Base-by-base conservation (phyloP, 2,888 invertebrate species). In the Kryphioiulus occultus region DNA sequence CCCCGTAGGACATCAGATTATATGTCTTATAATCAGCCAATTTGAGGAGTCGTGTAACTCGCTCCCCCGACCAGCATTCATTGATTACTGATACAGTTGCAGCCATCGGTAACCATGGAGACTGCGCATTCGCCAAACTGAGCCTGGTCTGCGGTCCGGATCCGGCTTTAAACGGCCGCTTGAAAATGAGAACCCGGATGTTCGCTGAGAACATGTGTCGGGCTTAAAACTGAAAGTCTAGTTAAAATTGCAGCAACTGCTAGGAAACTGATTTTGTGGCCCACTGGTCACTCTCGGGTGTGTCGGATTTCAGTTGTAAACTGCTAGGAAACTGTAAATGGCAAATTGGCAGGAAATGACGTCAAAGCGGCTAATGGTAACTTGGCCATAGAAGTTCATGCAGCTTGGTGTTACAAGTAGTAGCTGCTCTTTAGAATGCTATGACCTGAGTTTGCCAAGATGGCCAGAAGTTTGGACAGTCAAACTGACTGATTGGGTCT, bases 81-180 rank as follows among this genome's bases (percentile, higher is more conserved):
- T 78, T 78, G 78, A 78, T 78, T 78, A 78, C 78, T 78, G 78
- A 78, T 78, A 78, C 78, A 78, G 78, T 78, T 19, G 53, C 53
- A 53, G 53, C 53, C n/a, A 53, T 17, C 17, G 78, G 78, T 78
- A 78, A 78, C 78, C 78, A 78, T 78, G 78, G 78, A 30, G 78
- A 78, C 30, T 15, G 78, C 30, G 78, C 78, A 78, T 78, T 30
- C 78, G 78, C 68, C 22, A 26, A 68, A 68, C 26, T 68, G 68
- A 53, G 53, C 59, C 59, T 22, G 22, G 59, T 9, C 59, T 68
- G 22, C 22, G 30, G 22, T 30, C 78, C 26, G 30, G 78, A 26
- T 78, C 78, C 78, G 78, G 26, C 78, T 78, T 15, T 15, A 26
- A 78, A 78, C 78, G 30, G 78, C 30, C 53, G 12, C 53, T 53